phyloP scores from a whole-genome alignment of 2,797 vertebrate genomes.

The Sciurus vulgaris region DNA sequence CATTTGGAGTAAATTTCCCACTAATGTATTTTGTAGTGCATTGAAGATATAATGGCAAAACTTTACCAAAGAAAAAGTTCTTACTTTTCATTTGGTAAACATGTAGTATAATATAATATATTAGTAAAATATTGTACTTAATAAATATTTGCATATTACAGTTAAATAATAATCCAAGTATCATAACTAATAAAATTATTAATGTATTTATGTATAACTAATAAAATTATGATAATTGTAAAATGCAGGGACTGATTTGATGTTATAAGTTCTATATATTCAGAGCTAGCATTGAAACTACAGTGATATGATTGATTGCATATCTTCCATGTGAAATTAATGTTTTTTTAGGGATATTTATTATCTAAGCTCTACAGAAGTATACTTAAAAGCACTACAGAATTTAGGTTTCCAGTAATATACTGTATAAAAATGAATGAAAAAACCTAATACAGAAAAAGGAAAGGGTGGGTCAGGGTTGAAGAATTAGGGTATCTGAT shows the following conservation, averaged over 20 bases:
- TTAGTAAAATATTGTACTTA: not conserved
- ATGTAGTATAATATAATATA: not conserved
- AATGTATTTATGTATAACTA: not conserved
- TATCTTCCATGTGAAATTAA: not conserved
- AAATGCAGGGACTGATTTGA: not conserved
- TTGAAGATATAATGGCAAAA: not conserved
- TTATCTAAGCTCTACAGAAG: not conserved
- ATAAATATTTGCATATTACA: not conserved
- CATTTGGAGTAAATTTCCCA: not conserved
- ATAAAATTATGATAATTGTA: not conserved
- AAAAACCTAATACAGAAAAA: not conserved
- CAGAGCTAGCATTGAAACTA: not conserved
- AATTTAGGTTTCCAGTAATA: not conserved
- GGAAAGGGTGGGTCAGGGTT: not conserved
- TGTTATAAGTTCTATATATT: not conserved
- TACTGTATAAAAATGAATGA: not conserved
- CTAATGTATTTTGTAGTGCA: not conserved
- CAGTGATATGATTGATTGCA: not conserved
- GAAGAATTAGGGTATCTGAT: not conserved
- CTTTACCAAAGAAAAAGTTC: not conserved
- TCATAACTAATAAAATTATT: not conserved
- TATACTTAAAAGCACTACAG: not conserved
- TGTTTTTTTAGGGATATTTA: slow-evolving; percentile 1
- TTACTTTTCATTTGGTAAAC: not conserved
- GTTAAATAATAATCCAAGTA: not conserved